phyloP scores from a whole-genome alignment of 2,888 invertebrate genomes.

The Lacanobia wlatinum region DNA sequence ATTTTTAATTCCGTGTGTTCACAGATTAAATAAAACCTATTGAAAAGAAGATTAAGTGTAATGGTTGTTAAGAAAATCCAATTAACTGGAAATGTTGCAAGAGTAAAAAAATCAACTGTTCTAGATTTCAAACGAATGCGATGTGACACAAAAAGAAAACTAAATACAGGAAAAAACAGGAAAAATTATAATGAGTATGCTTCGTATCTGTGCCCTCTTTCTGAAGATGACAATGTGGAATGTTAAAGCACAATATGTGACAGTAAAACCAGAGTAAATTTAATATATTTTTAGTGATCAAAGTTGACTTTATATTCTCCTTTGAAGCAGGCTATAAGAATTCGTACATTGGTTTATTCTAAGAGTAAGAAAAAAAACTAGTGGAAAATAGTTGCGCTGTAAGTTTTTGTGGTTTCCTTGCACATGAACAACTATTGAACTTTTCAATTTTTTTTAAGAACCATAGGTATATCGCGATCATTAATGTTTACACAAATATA shows the following conservation, averaged over 20 bases:
- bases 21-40: slow-evolving; percentile 2
- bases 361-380: not conserved
- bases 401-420: not conserved
- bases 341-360: not conserved
- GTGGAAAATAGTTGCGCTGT: not conserved
- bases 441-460: too few relatives aligned
- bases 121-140: not conserved
- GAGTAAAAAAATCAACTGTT: not conserved
- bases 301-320: not conserved
- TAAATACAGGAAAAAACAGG: slow-evolving; percentile 2
- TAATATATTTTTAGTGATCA: not conserved
- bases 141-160: not conserved
- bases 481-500: too few relatives aligned
- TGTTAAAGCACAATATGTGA: slow-evolving; percentile 15
- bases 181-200: slow-evolving; percentile 26
- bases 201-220: slow-evolving; percentile 8
- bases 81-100: not conserved
- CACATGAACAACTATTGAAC: too few relatives aligned
- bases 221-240: slow-evolving; percentile 18
- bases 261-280: not conserved
- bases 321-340: not conserved
- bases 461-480: too few relatives aligned
- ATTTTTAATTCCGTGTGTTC: slow-evolving; percentile 29
- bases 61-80: not conserved
- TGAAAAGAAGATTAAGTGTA: not conserved